Conservation (phyloP, 2,113 vertebrate species). For the Chitala chitala region DNA sequence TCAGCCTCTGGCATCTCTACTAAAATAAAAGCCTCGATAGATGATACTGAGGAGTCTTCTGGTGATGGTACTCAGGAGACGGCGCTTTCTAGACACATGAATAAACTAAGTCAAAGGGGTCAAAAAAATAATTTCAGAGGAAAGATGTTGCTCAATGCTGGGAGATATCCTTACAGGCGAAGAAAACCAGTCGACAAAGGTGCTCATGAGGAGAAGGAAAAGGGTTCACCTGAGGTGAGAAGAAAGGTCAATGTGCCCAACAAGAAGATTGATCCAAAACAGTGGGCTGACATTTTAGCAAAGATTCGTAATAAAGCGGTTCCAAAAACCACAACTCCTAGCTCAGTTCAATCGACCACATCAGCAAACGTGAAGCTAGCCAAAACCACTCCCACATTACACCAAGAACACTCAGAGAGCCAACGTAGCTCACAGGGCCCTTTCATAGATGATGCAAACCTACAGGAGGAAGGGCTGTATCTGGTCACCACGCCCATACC, state of each 20-base stretch:
- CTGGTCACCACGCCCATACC: constrained; percentile 20
- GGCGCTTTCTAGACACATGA: constrained; percentile 1
- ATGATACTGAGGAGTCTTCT: constrained; percentile 66
- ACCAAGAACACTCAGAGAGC: constrained; percentile 17
- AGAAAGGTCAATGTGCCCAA: constrained; percentile 70
- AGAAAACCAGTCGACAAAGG: constrained; percentile 40
- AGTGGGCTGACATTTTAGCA: constrained; percentile 83
- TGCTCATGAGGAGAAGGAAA: constrained; percentile 54
- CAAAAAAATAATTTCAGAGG: constrained; percentile 27
- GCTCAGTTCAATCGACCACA: constrained; percentile 35
- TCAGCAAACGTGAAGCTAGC: constrained; percentile 24
- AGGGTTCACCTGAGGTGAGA: constrained; percentile 58
- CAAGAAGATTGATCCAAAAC: constrained; percentile 78
- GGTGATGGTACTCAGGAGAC: constrained; percentile 44
- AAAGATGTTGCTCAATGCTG: constrained; percentile 46
- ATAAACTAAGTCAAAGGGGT: constrained; percentile 23
- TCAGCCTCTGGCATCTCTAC: constrained; percentile 54
- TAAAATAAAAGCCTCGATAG: constrained; percentile 48
- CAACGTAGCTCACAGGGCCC: constrained; percentile 42
- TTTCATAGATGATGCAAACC: constrained; percentile 44
- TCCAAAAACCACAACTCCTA: constrained; percentile 34
- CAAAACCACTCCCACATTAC: not conserved
- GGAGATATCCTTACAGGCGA: constrained; percentile 39
- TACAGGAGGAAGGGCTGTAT: constrained; percentile 51
- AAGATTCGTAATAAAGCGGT: constrained; percentile 70